Conservation (phyloP, 2,888 invertebrate species). For the Agrochola litura region DNA sequence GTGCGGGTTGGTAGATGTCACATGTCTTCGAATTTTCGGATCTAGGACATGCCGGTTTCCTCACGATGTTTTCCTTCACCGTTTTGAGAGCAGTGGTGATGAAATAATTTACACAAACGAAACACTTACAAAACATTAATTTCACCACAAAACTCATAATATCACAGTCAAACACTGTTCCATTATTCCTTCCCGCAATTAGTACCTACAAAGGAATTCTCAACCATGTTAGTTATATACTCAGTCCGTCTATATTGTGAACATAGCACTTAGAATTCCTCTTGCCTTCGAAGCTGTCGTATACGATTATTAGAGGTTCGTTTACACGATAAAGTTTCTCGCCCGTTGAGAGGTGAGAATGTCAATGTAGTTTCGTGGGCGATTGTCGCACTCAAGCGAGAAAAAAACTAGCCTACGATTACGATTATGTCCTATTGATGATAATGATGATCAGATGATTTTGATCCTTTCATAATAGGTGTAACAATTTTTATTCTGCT, state of each 20-base stretch:
- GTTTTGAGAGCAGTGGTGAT: no score
- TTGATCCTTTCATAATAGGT: no score
- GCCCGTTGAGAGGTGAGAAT: not conserved
- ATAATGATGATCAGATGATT: no score
- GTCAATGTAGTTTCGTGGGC: accelerated
- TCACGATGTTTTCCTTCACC: no score
- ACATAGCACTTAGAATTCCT: conserved; percentile 29
- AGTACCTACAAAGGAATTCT: conserved; percentile 13
- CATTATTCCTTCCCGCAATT: not conserved
- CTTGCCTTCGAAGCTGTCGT: not conserved
- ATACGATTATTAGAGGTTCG: conserved; percentile 21
- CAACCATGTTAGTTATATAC: not conserved
- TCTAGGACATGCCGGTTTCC: no score
- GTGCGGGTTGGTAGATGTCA: no score
- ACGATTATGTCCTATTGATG: no score
- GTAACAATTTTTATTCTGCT: no score
- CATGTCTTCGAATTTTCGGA: no score
- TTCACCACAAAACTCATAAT: not conserved
- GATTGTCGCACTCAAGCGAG: not conserved
- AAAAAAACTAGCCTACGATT: not conserved
- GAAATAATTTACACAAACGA: no score
- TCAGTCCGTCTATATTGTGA: not conserved
- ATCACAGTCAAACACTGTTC: not conserved
- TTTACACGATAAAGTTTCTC: conserved; percentile 7
- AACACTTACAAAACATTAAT: not conserved